Base-by-base conservation (phyloP, 2,888 invertebrate genomes). In the Coecobrya sp. region DNA sequence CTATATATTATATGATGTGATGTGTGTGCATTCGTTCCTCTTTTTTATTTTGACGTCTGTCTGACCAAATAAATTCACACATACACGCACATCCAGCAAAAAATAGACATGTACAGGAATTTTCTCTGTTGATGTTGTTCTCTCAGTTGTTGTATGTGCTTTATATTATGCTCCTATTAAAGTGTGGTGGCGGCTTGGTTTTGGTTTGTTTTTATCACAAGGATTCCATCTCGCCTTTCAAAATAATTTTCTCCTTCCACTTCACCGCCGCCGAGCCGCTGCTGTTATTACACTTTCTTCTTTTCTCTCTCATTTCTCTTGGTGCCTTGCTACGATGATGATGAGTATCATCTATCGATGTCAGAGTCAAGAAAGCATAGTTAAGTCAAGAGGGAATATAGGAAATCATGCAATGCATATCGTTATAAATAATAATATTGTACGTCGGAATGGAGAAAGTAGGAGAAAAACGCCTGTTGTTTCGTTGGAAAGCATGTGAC, bases 331-430 rank as follows among this genome's bases (percentile, higher is more conserved):
- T n/a, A n/a, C 19, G 68, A 76, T 49, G 11, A 45, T 10, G 76
- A 76, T 76, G 76, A n/a, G 30, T 76, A 49, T 76, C 76, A 76
- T 76, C 76, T 76, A 76, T 76, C 22, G 76, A 76, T 76, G 76
- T 76, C 76, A 76, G n/a, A 42, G 3, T 36, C 36, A 36, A 36
- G 36, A 36, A 36, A 36, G 7, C 36, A 36, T 5, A 70, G 70
- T 65, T 10, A 52, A 52, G 62, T 65, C 62, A 65, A 25, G 27
- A 22, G 62, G 62, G 62, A 65, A 65, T 8, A 22, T 10, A 65
- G 22, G 25, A 19, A 65, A 27, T 65, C 62, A 22, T 65, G 25
- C 62, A 19, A 22, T 65, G 55, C 25, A 65, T 25, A 27, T 5
- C 7, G 27, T 36, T 2, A 36, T 36, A 36, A 36, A 36, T 36